Conservation (phyloP, 2,113 vertebrate species). For the Melanostigma gelatinosum region DNA sequence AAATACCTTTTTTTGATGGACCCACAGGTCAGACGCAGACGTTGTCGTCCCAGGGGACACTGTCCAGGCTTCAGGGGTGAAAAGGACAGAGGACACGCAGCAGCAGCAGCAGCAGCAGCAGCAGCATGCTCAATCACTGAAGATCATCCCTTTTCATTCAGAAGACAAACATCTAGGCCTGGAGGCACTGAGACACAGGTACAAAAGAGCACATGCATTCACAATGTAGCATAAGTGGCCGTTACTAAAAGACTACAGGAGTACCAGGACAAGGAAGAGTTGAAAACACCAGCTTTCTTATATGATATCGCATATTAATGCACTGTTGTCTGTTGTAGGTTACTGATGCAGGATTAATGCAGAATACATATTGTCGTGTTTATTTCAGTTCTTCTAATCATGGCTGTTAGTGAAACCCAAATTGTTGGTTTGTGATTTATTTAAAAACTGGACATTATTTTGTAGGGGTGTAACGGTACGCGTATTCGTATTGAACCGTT, state of each 20-base stretch:
- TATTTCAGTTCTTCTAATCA: background rate
- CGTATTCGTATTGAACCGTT: too few relatives aligned
- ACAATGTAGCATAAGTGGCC: background rate
- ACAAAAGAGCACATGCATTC: background rate
- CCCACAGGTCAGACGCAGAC: slow-evolving; percentile 57
- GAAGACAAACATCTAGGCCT: slow-evolving; percentile 39
- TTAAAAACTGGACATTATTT: background rate
- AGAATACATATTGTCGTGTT: background rate
- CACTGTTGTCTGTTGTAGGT: too few relatives aligned
- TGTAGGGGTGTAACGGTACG: too few relatives aligned
- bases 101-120: too few relatives aligned
- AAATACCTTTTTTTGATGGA: slow-evolving; percentile 33
- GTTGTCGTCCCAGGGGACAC: slow-evolving; percentile 15
- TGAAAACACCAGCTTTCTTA: background rate
- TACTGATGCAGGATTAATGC: background rate
- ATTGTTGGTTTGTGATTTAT: background rate
- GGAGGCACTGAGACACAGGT: slow-evolving; percentile 66
- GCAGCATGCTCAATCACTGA: slow-evolving; percentile 38
- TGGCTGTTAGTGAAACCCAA: background rate
- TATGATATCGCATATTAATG: background rate
- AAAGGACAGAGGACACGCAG: slow-evolving; percentile 33
- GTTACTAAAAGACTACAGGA: background rate
- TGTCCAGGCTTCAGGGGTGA: slow-evolving; percentile 28
- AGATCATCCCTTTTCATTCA: slow-evolving; percentile 61
- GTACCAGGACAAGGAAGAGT: background rate